These are phyloP conservation scores for Argyresthia goedartella DNA, from an alignment of 2,888 invertebrate species.

Conservation along the genomic window DNA sequence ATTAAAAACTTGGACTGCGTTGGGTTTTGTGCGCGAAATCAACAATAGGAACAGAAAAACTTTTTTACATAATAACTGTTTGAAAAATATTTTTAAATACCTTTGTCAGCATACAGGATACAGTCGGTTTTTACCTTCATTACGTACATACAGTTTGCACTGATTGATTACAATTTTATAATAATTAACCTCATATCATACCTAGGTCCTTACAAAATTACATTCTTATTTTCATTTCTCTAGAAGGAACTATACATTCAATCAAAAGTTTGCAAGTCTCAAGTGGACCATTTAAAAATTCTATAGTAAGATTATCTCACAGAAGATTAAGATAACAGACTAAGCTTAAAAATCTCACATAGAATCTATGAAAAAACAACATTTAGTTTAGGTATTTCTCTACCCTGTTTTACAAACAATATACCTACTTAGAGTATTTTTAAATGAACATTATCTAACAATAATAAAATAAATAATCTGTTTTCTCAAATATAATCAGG, in stretches of 20 bases:
- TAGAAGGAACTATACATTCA: not conserved
- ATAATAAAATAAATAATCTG: not conserved
- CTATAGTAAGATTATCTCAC: not conserved
- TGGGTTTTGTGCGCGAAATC: conserved; percentile 18
- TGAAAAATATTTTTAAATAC: not conserved
- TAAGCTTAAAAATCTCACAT: not conserved
- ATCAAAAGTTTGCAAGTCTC: not conserved
- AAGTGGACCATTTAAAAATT: not conserved
- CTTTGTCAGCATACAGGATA: not conserved
- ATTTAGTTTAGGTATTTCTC: not conserved
- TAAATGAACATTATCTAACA: not conserved
- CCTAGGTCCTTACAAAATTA: not conserved
- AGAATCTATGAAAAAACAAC: not conserved
- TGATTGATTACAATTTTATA: not conserved
- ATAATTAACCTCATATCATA: not conserved
- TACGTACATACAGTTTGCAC: not conserved
- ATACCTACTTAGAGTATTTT: not conserved
- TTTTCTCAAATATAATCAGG: not conserved
- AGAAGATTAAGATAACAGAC: not conserved
- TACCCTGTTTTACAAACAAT: conserved; percentile 2
- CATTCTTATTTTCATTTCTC: not conserved
- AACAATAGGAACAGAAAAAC: conserved; percentile 7
- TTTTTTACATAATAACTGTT: not conserved
- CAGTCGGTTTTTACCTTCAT: not conserved
- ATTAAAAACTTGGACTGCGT: not conserved